Evolutionary conservation across 2,888 invertebrate genomes (phyloP).

Genomic region (Unio delphinus): DNA sequence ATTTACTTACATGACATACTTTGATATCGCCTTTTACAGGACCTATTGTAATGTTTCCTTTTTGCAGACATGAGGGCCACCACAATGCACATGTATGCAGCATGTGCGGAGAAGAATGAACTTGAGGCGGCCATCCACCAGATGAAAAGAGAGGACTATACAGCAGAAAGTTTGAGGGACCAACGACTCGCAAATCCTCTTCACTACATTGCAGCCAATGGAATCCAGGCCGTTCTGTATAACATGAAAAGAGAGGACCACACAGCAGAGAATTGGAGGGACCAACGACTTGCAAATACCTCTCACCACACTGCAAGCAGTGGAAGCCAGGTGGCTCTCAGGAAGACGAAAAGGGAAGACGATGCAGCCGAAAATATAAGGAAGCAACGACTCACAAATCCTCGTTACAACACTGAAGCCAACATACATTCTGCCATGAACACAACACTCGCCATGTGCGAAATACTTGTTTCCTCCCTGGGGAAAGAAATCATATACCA

Average conservation of each 20-base stretch:
- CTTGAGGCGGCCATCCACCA: slow-evolving; percentile 19
- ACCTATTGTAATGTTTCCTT: neutral
- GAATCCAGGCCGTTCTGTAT: neutral
- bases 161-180: slow-evolving; percentile 16
- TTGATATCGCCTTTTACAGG: too few relatives aligned
- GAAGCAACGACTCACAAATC: too few relatives aligned
- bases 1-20: too few relatives aligned
- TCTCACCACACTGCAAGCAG: too few relatives aligned
- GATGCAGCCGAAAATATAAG: too few relatives aligned
- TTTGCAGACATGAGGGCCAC: slow-evolving; percentile 15
- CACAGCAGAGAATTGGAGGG: too few relatives aligned
- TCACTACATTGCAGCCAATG: slow-evolving; percentile 36
- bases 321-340: slow-evolving; percentile 6
- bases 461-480: slow-evolving; percentile 28
- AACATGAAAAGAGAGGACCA: too few relatives aligned
- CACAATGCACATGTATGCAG: slow-evolving; percentile 22
- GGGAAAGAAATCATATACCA: slow-evolving; percentile 30
- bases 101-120: slow-evolving; percentile 15
- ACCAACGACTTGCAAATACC: too few relatives aligned
- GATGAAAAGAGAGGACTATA: slow-evolving; percentile 8
- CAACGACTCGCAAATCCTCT: slow-evolving; percentile 32
- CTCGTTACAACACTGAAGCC: too few relatives aligned
- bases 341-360: too few relatives aligned
- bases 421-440: too few relatives aligned
- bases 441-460: slow-evolving; percentile 23